Percentiles rank a stretch among this genome's conserved stretches.
Conservation (phyloP, 2,797 vertebrate genomes). For the Monodelphis domestica region DNA sequence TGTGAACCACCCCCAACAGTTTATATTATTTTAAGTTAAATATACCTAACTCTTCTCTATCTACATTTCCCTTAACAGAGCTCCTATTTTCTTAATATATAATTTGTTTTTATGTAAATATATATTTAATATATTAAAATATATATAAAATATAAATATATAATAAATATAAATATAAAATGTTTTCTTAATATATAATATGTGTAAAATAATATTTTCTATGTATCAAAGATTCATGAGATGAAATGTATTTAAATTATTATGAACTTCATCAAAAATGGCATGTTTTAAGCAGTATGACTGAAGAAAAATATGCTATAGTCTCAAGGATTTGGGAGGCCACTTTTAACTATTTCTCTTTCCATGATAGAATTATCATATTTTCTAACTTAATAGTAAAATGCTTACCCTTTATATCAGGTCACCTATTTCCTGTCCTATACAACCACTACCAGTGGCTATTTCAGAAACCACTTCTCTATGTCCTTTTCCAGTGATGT, state of each 20-base stretch:
- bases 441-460: background rate
- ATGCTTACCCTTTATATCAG: background rate
- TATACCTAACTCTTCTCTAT: constrained; percentile 17
- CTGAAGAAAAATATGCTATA: constrained; percentile 16
- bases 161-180: too few relatives aligned
- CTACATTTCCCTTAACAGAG: constrained; percentile 24
- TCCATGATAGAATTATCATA: background rate
- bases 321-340: constrained; percentile 20
- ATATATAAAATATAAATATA: too few relatives aligned
- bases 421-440: background rate
- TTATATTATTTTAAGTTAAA: constrained; percentile 42
- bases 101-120: too few relatives aligned
- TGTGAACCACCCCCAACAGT: background rate
- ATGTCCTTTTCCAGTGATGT: background rate
- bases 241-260: background rate
- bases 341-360: constrained; percentile 10
- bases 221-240: constrained; percentile 5
- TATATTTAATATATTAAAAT: too few relatives aligned
- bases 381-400: background rate
- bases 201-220: background rate
- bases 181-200: background rate
- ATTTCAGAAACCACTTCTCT: background rate
- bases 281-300: constrained; percentile 3
- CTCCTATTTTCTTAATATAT: background rate
- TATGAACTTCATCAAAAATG: background rate